A percentile compares a stretch with the other conserved stretches of the same genome.
Conservation (phyloP, 2,113 vertebrate species). For the Oenanthe oenanthe region DNA sequence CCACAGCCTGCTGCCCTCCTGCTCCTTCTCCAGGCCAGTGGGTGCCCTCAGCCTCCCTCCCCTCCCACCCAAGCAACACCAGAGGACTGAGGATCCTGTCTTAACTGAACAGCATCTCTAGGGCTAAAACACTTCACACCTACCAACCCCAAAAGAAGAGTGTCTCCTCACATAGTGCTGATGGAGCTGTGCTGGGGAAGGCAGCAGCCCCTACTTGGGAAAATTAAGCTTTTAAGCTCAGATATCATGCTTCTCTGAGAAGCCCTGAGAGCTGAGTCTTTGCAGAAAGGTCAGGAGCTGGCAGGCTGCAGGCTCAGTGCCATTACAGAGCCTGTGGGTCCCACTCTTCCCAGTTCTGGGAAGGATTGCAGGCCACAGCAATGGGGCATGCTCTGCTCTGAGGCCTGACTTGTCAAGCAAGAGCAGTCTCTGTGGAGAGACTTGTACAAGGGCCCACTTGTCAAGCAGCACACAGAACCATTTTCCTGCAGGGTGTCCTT, state of each 20-base stretch:
- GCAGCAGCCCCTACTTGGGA: background rate
- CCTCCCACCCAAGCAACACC: background rate
- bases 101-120: background rate
- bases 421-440: background rate
- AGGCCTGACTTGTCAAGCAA: too few relatives aligned
- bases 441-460: background rate
- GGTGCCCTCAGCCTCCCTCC: background rate
- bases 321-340: background rate
- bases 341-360: background rate
- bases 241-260: background rate
- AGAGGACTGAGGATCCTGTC: background rate
- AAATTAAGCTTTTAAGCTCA: background rate
- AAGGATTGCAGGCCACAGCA: background rate
- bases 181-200: background rate
- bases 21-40: background rate
- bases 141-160: background rate
- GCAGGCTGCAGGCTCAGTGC: background rate
- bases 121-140: background rate
- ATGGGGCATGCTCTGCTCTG: background rate
- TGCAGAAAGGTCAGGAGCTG: background rate
- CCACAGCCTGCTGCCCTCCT: background rate
- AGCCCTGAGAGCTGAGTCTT: background rate
- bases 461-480: background rate
- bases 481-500: background rate
- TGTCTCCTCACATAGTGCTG: accelerated